Percentiles rank a stretch among this genome's conserved stretches.
phyloP scores from a whole-genome alignment of 2,113 vertebrate genomes.

The Phoxinus phoxinus region DNA sequence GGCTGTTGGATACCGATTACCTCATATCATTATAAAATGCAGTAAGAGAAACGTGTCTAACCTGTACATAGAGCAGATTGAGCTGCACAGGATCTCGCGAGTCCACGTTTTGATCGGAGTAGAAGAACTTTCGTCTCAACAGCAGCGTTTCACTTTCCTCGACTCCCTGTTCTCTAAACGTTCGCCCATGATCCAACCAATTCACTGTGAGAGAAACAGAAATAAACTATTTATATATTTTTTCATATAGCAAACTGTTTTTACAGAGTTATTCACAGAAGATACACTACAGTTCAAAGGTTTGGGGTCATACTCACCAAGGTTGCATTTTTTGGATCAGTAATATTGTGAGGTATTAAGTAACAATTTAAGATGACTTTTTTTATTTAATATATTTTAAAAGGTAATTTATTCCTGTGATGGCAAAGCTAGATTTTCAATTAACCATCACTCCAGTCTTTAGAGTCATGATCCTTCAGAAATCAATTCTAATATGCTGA shows the following conservation, averaged over 20 bases:
- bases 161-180: slow-evolving; percentile 94
- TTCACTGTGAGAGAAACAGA: slow-evolving; percentile 82
- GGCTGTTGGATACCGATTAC: neutral
- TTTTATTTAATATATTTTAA: neutral
- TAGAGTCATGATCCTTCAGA: neutral
- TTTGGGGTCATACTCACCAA: neutral
- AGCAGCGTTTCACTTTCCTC: slow-evolving; percentile 92
- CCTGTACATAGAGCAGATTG: slow-evolving; percentile 97
- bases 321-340: no score
- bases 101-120: slow-evolving; percentile 97
- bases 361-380: no score
- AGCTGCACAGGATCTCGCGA: slow-evolving; percentile 95
- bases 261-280: neutral
- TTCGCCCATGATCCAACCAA: slow-evolving; percentile 96
- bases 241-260: slow-evolving; percentile 49
- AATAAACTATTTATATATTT: neutral
- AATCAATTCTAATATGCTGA: neutral
- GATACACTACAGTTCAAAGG: neutral
- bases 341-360: no score
- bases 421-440: neutral
- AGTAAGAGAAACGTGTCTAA: slow-evolving; percentile 61
- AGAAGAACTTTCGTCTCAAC: slow-evolving; percentile 95
- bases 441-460: neutral
- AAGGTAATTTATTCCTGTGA: neutral
- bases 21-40: neutral